A percentile compares a stretch with the other conserved stretches of the same genome.
Conservation (phyloP, 1,140 invertebrate genomes). For the Araneus ventricosus region DNA sequence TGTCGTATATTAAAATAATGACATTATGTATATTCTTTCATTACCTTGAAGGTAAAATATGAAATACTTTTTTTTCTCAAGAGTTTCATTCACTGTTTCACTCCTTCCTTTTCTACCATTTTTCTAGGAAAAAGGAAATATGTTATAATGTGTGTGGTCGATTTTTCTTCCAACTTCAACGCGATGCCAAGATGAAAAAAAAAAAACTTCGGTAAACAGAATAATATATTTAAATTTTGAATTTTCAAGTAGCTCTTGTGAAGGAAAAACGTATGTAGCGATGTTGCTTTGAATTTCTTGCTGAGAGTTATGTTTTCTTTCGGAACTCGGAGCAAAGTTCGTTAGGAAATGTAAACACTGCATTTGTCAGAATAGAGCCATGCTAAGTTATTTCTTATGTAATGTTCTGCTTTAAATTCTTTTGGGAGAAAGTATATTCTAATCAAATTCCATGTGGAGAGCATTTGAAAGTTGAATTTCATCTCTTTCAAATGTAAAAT, state of each 20-base stretch:
- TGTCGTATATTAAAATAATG: too few species aligned
- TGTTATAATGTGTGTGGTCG: too few species aligned
- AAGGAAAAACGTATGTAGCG: neutral
- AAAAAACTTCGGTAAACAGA: neutral
- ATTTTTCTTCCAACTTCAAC: too few species aligned
- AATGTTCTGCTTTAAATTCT: neutral
- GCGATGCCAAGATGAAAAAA: neutral
- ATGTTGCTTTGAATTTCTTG: neutral
- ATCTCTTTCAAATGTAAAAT: too few species aligned
- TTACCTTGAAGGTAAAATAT: too few species aligned
- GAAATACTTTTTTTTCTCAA: too few species aligned
- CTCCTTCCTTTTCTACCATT: too few species aligned
- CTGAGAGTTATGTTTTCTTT: neutral
- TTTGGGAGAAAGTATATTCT: neutral
- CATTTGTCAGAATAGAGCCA: neutral
- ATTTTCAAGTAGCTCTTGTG: neutral
- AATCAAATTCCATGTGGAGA: too few species aligned
- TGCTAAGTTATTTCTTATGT: neutral
- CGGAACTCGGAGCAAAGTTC: neutral
- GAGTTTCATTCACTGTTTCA: too few species aligned
- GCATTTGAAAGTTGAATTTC: too few species aligned
- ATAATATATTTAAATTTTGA: conserved; percentile 14
- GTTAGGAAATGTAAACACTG: neutral
- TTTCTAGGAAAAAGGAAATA: too few species aligned
- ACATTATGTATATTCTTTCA: too few species aligned